Conservation (phyloP, 2,888 invertebrate species). For the Sesamia inferens region DNA sequence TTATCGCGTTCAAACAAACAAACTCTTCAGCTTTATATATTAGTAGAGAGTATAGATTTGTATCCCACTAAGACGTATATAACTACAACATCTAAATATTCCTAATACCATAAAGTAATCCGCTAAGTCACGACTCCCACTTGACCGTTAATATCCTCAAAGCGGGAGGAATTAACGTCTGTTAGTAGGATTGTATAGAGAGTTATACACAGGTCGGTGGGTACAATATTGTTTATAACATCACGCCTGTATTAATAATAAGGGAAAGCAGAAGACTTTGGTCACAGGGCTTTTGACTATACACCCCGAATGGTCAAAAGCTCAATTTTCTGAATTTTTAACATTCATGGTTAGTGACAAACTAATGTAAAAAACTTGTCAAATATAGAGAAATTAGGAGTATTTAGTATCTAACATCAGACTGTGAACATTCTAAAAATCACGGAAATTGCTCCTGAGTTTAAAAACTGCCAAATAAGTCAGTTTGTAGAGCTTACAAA, state of each 20-base stretch:
- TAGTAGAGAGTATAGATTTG: too few relatives aligned
- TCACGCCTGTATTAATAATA: not conserved
- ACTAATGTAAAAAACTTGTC: too few relatives aligned
- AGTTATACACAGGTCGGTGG: constrained; percentile 3
- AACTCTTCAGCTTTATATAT: too few relatives aligned
- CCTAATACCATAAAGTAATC: constrained; percentile 32
- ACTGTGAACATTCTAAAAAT: too few relatives aligned
- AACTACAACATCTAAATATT: constrained; percentile 34
- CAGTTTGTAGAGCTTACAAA: not conserved
- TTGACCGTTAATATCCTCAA: constrained; percentile 53
- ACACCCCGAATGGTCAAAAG: too few relatives aligned
- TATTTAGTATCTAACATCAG: too few relatives aligned
- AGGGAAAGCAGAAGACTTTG: not conserved
- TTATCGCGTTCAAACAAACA: too few relatives aligned
- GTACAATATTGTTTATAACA: constrained; percentile 16
- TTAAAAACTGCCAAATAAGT: not conserved
- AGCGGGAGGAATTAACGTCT: constrained; percentile 43
- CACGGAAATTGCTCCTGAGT: too few relatives aligned
- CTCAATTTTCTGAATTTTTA: too few relatives aligned
- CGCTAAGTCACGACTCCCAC: constrained; percentile 50
- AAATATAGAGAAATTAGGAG: too few relatives aligned
- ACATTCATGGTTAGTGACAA: too few relatives aligned
- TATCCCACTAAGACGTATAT: not conserved
- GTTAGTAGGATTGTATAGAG: constrained; percentile 29
- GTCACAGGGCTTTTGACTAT: too few relatives aligned